Base-by-base conservation (phyloP, 2,113 vertebrate species). In the Morone chrysops region DNA sequence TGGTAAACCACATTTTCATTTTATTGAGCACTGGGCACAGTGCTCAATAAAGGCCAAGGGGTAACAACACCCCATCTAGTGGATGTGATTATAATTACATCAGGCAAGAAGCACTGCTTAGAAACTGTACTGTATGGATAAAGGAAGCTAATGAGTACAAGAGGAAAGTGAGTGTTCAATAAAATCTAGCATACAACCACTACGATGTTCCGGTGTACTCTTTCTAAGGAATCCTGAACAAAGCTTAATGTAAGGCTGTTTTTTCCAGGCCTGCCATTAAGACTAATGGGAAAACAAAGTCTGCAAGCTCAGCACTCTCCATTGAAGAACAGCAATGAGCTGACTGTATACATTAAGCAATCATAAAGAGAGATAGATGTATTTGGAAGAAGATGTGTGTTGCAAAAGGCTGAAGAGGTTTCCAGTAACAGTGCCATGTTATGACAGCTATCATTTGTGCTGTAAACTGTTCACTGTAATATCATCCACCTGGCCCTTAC, bases 61-160 rank as follows among this genome's bases (percentile, higher is more conserved):
- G 77, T 59, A 56, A 56, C 41, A 81, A 87, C 76, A 80, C 82
- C 2, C 91, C 93, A 90, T 89, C 93, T 93, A 89, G 92, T 93
- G 94, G 90, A 59, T 40, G 16, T 20, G 6, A 41, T 41, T 48
- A 8, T 41, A 75, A 90, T 71, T 82, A 70, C 92, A 89, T 0
- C 1, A 31, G 69, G 6, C 31, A 62, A 6, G 22, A 18, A 14
- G 5, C 50, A 16, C 12, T 54, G 72, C 17, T 31, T 6, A 36
- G 17, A 5, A 61, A 5, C 69, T 62, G 71, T 59, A 51, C n/a
- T 62, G 51, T 36, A 41, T 16, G 51, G 41, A 69, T 7, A 62
- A 12, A 70, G 74, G 65, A 85, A 81, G 70, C 16, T 31, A 70
- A 75, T 89, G 70, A 86, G 80, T 14, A 18, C 16, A 38, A 68